Evolutionary conservation across 2,113 vertebrate genomes (phyloP).

Genomic region (Anolis carolinensis): DNA sequence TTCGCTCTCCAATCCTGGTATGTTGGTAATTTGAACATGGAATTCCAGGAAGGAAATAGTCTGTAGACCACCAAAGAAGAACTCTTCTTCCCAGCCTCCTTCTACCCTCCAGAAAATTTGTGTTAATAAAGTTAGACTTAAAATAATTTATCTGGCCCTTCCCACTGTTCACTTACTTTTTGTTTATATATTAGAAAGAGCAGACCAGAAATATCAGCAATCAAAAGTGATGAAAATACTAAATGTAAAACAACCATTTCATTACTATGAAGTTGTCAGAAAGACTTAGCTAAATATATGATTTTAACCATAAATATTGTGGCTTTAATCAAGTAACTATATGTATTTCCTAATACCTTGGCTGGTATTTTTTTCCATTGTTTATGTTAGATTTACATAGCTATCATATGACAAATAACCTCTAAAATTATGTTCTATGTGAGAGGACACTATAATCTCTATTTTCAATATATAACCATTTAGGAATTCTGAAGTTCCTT

Average conservation of each 20-base stretch:
- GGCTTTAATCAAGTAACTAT: slow-evolving; percentile 39
- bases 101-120: not conserved
- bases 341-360: slow-evolving; percentile 47
- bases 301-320: slow-evolving; percentile 49
- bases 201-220: slow-evolving; percentile 51
- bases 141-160: slow-evolving; percentile 56
- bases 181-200: slow-evolving; percentile 59
- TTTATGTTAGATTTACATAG: slow-evolving; percentile 60
- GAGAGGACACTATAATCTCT: slow-evolving; percentile 14
- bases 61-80: slow-evolving; percentile 33
- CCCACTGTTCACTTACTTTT: slow-evolving; percentile 47
- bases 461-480: slow-evolving; percentile 36
- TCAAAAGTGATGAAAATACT: slow-evolving; percentile 51
- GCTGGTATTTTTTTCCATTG: slow-evolving; percentile 7
- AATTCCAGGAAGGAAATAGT: slow-evolving; percentile 32
- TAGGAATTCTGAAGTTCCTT: slow-evolving; percentile 40
- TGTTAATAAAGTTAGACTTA: slow-evolving; percentile 44
- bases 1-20: too few species aligned
- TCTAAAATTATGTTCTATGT: slow-evolving; percentile 43
- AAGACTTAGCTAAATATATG: slow-evolving; percentile 36
- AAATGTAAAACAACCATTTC: slow-evolving; percentile 38
- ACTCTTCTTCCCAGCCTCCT: not conserved
- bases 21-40: slow-evolving; percentile 8
- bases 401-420: slow-evolving; percentile 41
- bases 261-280: slow-evolving; percentile 60